Base-by-base conservation (phyloP, 1,140 invertebrate genomes). In the Latrodectus geometricus region DNA sequence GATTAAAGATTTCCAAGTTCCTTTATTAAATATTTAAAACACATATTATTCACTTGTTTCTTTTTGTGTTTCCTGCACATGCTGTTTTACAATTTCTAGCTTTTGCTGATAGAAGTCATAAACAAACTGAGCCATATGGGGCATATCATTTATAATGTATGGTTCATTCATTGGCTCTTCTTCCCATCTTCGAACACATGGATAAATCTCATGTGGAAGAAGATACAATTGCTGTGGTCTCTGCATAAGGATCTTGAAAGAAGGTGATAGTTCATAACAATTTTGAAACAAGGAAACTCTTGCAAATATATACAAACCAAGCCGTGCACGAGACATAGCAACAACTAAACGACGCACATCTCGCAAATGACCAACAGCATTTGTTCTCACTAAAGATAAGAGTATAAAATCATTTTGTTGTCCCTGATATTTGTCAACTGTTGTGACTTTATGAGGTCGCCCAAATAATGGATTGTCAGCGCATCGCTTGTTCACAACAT, bases 351-450 rank as follows among this genome's bases (percentile, higher is more conserved):
- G 95, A 9, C 99, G 93, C 0, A 99, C 96, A 93, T 99, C 99
- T 70, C 98, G 92, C 82, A 99, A 92, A 92, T 99, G 98, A 80
- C 99, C 99, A 54, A 99, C 97, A 17, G 97, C 96, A 90, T 95
- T 95, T 0, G 99, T 99, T 87, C 97, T 94, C 20, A 99, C 99
- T 17, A 99, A 91, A 0, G 98, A 99, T 2, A 99, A 92, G 8
- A 99, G 92, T 79, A 99, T 98, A 90, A 97, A 99, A 91, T 99
- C 98, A 91, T 99, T 99, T 91, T 99, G 99, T 90, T 99, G 98
- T 86, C 99, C 99, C 91, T 99, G 99, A 91, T 98, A 99, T 90
- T 99, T 99, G 91, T 99, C 99, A 14, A 99, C 99, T 9, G 99
- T 99, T 0, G 94, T 93, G 66, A 94, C 91, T 92, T 99, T 99